These are phyloP conservation scores for Marcusenius ussheri DNA, from an alignment of 2,113 vertebrate genomes.

Conservation along the genomic window DNA sequence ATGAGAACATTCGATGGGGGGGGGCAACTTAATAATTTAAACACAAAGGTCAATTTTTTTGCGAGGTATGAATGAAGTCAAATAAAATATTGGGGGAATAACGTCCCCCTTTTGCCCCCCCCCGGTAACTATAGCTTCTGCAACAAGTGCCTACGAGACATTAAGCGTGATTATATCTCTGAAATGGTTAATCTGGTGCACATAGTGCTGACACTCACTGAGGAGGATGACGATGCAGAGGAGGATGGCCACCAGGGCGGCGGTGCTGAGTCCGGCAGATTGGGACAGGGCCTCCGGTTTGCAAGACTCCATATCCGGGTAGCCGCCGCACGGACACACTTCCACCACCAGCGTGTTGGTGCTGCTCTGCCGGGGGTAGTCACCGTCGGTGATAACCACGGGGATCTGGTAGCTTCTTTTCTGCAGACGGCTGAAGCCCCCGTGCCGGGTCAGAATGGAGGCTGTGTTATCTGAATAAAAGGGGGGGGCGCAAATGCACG, in stretches of 20 bases:
- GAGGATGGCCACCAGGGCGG: constrained; percentile 85
- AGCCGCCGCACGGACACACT: constrained; percentile 82
- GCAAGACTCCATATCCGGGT: constrained; percentile 84
- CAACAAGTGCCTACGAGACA: neutral
- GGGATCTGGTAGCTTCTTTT: constrained; percentile 76
- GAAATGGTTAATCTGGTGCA: neutral
- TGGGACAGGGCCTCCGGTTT: constrained; percentile 77
- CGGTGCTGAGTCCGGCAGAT: constrained; percentile 83
- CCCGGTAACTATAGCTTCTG: neutral
- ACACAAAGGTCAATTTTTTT: neutral
- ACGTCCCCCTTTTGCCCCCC: neutral
- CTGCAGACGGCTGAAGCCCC: constrained; percentile 74
- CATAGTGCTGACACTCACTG: constrained; percentile 59
- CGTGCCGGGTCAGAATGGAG: constrained; percentile 70
- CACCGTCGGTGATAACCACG: constrained; percentile 82
- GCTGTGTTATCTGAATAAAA: constrained; percentile 81
- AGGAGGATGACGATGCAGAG: constrained; percentile 88
- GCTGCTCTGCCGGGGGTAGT: constrained; percentile 84
- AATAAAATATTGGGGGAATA: neutral
- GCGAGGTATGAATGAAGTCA: neutral
- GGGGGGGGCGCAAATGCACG: neutral
- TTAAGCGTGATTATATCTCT: neutral
- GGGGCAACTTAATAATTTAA: neutral
- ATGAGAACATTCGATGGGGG: neutral
- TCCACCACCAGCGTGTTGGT: constrained; percentile 85